A percentile compares a stretch with the other conserved stretches of the same genome.
Evolutionary conservation across 2,113 vertebrate genomes (phyloP).

Genomic region (Heteronetta atricapilla): DNA sequence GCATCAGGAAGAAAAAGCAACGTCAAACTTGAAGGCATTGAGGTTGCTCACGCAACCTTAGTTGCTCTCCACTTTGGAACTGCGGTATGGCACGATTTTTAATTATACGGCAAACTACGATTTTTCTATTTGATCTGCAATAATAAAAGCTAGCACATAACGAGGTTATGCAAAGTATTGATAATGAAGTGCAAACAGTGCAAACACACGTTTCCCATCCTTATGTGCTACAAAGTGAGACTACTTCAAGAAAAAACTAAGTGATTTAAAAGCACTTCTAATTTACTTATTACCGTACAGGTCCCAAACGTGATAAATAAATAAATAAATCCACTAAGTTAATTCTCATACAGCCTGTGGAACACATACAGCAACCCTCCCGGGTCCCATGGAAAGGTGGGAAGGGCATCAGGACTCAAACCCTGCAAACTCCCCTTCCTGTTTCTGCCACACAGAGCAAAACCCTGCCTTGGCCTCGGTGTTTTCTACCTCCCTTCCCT

Average conservation of each 20-base stretch:
- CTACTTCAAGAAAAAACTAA: neutral
- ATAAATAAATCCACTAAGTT: neutral
- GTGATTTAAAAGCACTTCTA: neutral
- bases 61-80: neutral
- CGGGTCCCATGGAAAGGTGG: fast-evolving
- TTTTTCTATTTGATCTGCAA: neutral
- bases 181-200: neutral
- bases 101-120: neutral
- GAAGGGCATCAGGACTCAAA: neutral
- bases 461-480: neutral
- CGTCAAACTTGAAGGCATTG: neutral
- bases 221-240: neutral
- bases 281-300: neutral
- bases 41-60: neutral
- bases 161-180: neutral
- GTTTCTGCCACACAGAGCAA: fast-evolving
- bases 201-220: neutral
- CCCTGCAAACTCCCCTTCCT: neutral
- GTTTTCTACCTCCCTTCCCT: neutral
- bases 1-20: neutral
- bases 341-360: neutral
- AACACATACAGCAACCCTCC: neutral
- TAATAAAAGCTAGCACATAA: neutral
- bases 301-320: neutral
- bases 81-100: neutral